Evolutionary conservation across 2,888 invertebrate genomes (phyloP), one percentile per base, ranked within the genome.

Genomic region (Amaurobius ferox): DNA sequence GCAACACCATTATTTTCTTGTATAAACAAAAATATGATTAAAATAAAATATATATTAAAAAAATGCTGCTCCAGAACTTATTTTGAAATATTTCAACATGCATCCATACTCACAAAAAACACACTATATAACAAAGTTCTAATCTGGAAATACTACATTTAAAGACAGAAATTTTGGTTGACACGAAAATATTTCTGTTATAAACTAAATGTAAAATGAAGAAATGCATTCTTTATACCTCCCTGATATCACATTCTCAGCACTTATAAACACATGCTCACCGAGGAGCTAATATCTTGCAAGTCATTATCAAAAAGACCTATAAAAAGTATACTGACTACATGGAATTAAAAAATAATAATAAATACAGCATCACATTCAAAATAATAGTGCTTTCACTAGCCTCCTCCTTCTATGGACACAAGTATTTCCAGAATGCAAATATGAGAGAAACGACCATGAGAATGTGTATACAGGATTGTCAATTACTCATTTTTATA

Each of bases 241-340:
- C 11, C n/a, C 16, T 16, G 2, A 2, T 2, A 44, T 11, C 44
- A 3, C 23, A 11, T 55, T 55, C 23, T 55, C 55, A 55, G 55
- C 55, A 55, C 55, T 55, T 55, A 23, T 55, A 55, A 44, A 44
- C 11, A 55, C 35, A 55, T 23, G n/a, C 16, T 23, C 55, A 55
- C 9, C 2, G 2, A 11, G 11, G 23, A 23, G 23, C 55, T 23
- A 55, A 6, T 11, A 16, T 55, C 5, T 55, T 3, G 5, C 2
- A 23, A 16, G 19, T 55, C 55, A 55, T 23, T 55, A 55, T 55
- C 55, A 55, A 55, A 55, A 55, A 55, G 55, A 11, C 23, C 55
- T 55, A 55, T 55, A 55, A 55, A 55, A 55, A 55, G 55, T 55
- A 55, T 55, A 55, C 23, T 55, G 55, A 23, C 55, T 55, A 55